These are phyloP conservation scores for Diprion similis DNA, from an alignment of 1,140 invertebrate species.

Conservation along the genomic window DNA sequence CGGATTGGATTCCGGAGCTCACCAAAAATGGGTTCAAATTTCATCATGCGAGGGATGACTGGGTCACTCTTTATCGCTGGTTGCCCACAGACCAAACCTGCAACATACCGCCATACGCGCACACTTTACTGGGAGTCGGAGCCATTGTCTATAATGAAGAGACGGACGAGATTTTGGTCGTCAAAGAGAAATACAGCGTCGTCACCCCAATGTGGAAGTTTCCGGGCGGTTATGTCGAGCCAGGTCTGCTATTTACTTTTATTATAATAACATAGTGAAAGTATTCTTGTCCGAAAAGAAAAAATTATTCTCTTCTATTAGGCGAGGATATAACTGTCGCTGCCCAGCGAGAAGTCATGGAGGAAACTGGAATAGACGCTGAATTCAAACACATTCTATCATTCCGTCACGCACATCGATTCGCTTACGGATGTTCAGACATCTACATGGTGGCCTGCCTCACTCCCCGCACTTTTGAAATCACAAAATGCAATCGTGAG, in stretches of 20 bases:
- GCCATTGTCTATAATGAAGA: conserved; percentile 82
- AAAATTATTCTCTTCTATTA: conserved; percentile 45
- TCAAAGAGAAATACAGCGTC: conserved; percentile 70
- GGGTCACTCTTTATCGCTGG: conserved; percentile 84
- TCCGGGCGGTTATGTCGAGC: conserved; percentile 90
- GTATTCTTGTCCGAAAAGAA: background rate
- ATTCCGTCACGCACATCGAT: conserved; percentile 77
- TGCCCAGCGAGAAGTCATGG: conserved; percentile 83
- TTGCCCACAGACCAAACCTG: conserved; percentile 68
- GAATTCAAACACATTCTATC: conserved; percentile 78
- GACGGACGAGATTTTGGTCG: conserved; percentile 75
- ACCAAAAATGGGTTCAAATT: conserved; percentile 83
- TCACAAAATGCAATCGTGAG: conserved; percentile 76
- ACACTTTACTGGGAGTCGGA: conserved; percentile 88
- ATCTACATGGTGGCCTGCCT: conserved; percentile 82
- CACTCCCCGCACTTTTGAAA: conserved; percentile 69
- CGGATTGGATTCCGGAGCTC: conserved; percentile 79
- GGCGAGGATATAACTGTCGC: conserved; percentile 83
- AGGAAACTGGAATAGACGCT: conserved; percentile 86
- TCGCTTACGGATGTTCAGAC: conserved; percentile 83
- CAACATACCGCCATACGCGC: conserved; percentile 82
- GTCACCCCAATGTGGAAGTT: conserved; percentile 78
- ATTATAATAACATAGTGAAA: conserved; percentile 8
- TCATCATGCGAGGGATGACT: conserved; percentile 83
- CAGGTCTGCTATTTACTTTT: conserved; percentile 62